Base-by-base conservation (phyloP, 2,797 vertebrate genomes). In the Xiphorhynchus erythropygius region DNA sequence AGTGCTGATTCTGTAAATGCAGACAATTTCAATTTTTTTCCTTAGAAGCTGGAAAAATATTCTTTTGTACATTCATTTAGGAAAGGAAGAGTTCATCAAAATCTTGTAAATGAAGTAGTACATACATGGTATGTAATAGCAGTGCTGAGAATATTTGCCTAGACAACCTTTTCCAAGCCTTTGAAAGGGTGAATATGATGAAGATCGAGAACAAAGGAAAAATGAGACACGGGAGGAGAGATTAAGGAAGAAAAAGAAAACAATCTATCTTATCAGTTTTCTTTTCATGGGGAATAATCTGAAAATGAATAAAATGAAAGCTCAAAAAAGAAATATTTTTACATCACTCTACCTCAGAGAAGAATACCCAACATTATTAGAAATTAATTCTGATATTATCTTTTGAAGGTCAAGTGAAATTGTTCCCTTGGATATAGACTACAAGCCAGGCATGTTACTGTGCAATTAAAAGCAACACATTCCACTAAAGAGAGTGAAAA, bases 171-270 rank as follows among this genome's bases (percentile, higher is more conserved):
- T 75, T 67, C 17, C 25, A 73, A 57, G 70, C 24, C 74, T 69
- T 67, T 82, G 42, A 25, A 85, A 73, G n/a, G 32, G 50, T 82
- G 28, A 78, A 62, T 70, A 70, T n/a, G 67, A 80, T 65, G 52
- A 81, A 75, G 18, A 90, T 65, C 92, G 69, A 89, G 89, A 95
- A 91, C 82, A 96, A 96, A 94, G 87, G 60, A 67, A 96, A 94
- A 82, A 79, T 0, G 35, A 95, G 75, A 81, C 1, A 0, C 2
- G 1, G 56, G 68, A 85, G 19, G 44, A 50, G 62, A 87, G 90
- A 87, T 87, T 77, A 87, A 82, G 42, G 49, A 35, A 41, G 52
- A 65, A 69, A 89, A 88, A 80, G 32, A 91, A 89, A 85, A 44
- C 41, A 46, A 44, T 3, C 1, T 60, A 50, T 41, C 16, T 92